phyloP scores from a whole-genome alignment of 2,888 invertebrate species.

The Orthonevra nobilis region DNA sequence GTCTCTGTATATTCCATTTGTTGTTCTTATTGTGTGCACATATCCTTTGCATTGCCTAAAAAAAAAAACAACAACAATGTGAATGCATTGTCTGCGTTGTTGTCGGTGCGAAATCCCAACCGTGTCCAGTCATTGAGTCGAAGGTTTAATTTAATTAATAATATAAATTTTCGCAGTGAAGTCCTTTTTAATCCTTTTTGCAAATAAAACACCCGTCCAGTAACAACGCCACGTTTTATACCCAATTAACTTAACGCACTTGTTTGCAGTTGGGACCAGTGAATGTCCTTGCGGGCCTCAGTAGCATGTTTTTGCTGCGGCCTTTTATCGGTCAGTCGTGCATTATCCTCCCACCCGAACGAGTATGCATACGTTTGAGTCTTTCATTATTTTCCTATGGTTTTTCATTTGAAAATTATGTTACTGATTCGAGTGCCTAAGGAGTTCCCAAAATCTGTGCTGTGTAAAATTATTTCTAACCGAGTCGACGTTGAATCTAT shows the following conservation, averaged over 20 bases:
- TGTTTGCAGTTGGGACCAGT: slow-evolving; percentile 67
- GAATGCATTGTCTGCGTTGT: slow-evolving; percentile 34
- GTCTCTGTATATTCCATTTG: slow-evolving; percentile 14
- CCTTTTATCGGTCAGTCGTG: slow-evolving; percentile 61
- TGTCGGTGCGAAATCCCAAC: slow-evolving; percentile 44
- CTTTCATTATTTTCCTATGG: slow-evolving; percentile 4
- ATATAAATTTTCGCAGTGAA: slow-evolving; percentile 64
- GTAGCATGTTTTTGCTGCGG: slow-evolving; percentile 15
- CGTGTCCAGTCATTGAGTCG: slow-evolving; percentile 60
- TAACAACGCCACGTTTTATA: slow-evolving; percentile 47
- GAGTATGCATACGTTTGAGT: too few relatives aligned
- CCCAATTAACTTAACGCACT: slow-evolving; percentile 66
- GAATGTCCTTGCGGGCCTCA: slow-evolving; percentile 34
- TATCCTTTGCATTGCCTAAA: slow-evolving; percentile 15
- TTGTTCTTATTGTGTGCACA: slow-evolving; percentile 14
- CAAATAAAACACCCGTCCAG: slow-evolving; percentile 52
- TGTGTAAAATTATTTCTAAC: slow-evolving; percentile 3
- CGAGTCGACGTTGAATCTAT: neutral
- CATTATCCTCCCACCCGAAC: too few relatives aligned
- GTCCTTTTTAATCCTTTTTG: slow-evolving; percentile 64
- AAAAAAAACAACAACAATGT: slow-evolving; percentile 43
- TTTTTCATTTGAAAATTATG: neutral
- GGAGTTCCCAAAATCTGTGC: slow-evolving; percentile 9
- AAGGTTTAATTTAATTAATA: slow-evolving; percentile 68
- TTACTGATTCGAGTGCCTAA: neutral